A percentile compares a stretch with the other conserved stretches of the same genome.
phyloP scores from a whole-genome alignment of 2,888 invertebrate species.

The Keiferia lycopersicella region DNA sequence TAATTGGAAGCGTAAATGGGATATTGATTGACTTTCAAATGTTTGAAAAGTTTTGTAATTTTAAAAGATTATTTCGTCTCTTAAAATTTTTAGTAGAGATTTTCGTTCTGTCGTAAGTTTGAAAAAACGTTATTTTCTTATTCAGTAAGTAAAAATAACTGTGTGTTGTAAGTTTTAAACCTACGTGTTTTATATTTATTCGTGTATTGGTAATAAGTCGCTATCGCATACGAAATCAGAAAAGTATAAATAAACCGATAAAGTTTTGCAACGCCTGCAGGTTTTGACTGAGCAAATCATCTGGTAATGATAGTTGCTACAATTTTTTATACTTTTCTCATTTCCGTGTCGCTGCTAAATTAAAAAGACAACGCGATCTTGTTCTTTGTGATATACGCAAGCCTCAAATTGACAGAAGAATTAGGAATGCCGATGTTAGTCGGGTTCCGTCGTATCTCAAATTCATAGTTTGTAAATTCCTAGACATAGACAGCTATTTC shows the following conservation, averaged over 20 bases:
- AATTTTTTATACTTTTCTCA: conserved; percentile 9
- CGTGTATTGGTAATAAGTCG: background rate
- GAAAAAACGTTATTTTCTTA: no score
- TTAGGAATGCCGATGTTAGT: background rate
- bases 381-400: background rate
- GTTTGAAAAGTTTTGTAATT: background rate
- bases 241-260: background rate
- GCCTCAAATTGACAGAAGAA: conserved; percentile 11
- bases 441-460: background rate
- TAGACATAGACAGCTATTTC: background rate
- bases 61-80: no score
- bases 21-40: background rate
- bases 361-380: conserved; percentile 7
- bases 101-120: no score
- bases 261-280: background rate
- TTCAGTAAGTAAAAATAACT: no score
- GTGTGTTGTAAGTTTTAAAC: no score
- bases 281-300: conserved; percentile 3
- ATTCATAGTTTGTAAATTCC: conserved; percentile 2
- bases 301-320: conserved; percentile 1
- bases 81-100: no score
- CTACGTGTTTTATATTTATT: background rate
- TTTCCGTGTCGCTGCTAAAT: background rate
- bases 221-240: background rate
- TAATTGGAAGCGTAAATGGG: background rate